These are phyloP conservation scores for Spongilla lacustris DNA, from an alignment of 37 sponge, comb jelly and placozoan genomes.

Conservation along the genomic window DNA sequence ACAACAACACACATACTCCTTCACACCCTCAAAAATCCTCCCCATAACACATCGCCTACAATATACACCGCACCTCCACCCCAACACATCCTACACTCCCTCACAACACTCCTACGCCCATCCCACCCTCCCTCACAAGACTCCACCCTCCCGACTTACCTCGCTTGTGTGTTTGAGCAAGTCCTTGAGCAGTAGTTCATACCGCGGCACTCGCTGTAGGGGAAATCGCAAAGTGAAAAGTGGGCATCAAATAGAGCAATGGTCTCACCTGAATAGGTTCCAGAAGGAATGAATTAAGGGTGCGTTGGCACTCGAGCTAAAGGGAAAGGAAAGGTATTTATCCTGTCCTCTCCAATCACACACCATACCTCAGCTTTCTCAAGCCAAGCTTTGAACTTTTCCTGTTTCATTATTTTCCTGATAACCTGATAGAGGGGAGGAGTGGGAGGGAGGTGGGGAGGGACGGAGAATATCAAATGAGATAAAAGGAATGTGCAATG, in stretches of 20 bases:
- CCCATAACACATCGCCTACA: too few species aligned
- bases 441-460: not conserved
- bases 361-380: slow-evolving; percentile 51
- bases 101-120: too few species aligned
- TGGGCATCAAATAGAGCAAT: not conserved
- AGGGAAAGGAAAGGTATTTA: not conserved
- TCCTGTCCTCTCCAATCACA: too few species aligned
- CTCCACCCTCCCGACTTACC: slow-evolving; percentile 18
- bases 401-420: slow-evolving; percentile 45
- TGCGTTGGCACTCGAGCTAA: slow-evolving; percentile 53
- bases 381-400: slow-evolving; percentile 68
- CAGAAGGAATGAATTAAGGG: slow-evolving; percentile 74
- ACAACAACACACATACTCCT: not conserved
- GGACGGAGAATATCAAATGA: not conserved
- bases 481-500: not conserved
- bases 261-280: slow-evolving; percentile 68
- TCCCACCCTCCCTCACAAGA: not conserved
- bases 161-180: slow-evolving; percentile 70
- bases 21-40: too few species aligned
- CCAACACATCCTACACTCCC: not conserved
- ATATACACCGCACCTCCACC: not conserved
- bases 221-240: not conserved
- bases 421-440: slow-evolving; percentile 25
- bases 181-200: slow-evolving; percentile 79
- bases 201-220: slow-evolving; percentile 74